These are phyloP conservation scores for Ophioninae sp. DNA, from an alignment of 2,888 invertebrate genomes.

Conservation along the genomic window DNA sequence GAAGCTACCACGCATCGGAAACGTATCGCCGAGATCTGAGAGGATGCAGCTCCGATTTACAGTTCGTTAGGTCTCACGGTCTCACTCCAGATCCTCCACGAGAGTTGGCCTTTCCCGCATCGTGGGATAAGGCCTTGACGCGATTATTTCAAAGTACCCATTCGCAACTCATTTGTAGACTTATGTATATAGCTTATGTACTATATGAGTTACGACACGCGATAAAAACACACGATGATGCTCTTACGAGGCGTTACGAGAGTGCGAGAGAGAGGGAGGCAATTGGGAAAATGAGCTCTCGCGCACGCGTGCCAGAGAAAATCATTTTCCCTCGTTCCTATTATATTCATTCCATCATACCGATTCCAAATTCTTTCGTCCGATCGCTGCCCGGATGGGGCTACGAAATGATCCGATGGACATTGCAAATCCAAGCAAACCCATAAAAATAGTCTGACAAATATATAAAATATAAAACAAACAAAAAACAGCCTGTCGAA, in stretches of 20 bases:
- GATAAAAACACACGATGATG: slow-evolving; percentile 64
- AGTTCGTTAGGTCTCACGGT: slow-evolving; percentile 76
- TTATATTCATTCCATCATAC: slow-evolving; percentile 21
- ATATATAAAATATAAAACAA: too few relatives aligned
- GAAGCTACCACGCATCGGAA: slow-evolving; percentile 46
- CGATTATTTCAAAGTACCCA: slow-evolving; percentile 45
- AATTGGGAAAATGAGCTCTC: slow-evolving; percentile 34
- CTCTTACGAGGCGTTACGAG: slow-evolving; percentile 59
- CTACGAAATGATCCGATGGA: not conserved
- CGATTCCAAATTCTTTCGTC: slow-evolving; percentile 15
- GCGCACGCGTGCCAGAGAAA: slow-evolving; percentile 25
- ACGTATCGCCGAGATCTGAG: slow-evolving; percentile 31
- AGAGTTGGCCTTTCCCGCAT: slow-evolving; percentile 58
- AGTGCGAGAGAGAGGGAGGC: not conserved
- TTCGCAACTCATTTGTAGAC: slow-evolving; percentile 25
- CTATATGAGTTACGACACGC: slow-evolving; percentile 54
- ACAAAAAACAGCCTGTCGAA: too few relatives aligned
- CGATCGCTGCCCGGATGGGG: not conserved
- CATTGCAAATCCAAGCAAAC: not conserved
- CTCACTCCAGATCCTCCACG: slow-evolving; percentile 73
- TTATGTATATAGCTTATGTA: slow-evolving; percentile 16
- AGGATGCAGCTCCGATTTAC: slow-evolving; percentile 64
- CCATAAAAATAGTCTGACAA: too few relatives aligned
- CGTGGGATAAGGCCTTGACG: slow-evolving; percentile 61
- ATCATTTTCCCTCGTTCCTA: slow-evolving; percentile 47